These are phyloP conservation scores for Pelmatolapia mariae DNA, from an alignment of 2,113 vertebrate species.

Conservation along the genomic window DNA sequence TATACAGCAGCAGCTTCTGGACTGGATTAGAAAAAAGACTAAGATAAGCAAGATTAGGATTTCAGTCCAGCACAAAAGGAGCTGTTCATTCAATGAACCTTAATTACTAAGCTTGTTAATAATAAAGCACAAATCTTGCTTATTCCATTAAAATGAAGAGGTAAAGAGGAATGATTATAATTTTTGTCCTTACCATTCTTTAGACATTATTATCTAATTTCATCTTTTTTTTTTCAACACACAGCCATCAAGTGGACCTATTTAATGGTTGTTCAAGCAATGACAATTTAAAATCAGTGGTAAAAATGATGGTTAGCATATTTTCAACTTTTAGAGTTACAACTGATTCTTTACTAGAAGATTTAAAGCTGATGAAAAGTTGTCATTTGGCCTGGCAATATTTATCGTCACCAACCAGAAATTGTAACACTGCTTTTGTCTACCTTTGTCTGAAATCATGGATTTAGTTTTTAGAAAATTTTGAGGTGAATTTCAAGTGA, in stretches of 20 bases:
- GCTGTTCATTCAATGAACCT: not conserved
- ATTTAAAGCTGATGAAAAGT: not conserved
- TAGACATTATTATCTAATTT: not conserved
- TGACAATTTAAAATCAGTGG: not conserved
- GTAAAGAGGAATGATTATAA: not conserved
- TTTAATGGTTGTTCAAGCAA: not conserved
- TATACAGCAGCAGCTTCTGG: not conserved
- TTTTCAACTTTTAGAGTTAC: not conserved
- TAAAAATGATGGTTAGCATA: not conserved
- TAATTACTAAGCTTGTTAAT: not conserved
- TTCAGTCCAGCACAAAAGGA: not conserved
- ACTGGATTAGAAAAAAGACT: not conserved
- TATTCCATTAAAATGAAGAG: not conserved
- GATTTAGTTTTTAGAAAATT: not conserved
- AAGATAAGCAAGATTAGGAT: not conserved
- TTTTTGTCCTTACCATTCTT: not conserved
- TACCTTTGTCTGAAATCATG: not conserved
- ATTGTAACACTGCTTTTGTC: not conserved
- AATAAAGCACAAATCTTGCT: not conserved
- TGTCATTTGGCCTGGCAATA: not conserved
- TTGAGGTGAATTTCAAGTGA: not conserved
- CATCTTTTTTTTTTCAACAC: not conserved
- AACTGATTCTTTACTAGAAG: not conserved
- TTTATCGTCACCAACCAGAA: rapidly evolving
- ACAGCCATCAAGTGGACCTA: not conserved